These are phyloP conservation scores for Hartigia nigra DNA, from an alignment of 2,888 invertebrate genomes.

Conservation along the genomic window DNA sequence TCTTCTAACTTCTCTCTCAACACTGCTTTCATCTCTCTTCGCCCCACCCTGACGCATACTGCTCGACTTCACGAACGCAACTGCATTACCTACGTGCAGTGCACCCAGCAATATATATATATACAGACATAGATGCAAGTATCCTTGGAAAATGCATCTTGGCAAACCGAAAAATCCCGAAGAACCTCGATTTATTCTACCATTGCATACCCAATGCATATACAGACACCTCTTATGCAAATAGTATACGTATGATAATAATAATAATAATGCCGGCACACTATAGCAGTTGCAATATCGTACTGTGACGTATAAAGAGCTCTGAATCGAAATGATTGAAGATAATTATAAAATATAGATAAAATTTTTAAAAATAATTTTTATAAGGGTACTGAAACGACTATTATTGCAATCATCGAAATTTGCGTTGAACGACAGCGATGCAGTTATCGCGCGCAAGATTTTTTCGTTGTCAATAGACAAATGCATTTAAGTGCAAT, in stretches of 20 bases:
- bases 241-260: not conserved
- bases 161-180: not conserved
- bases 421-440: not conserved
- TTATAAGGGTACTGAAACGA: not conserved
- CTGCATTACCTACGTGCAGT: not conserved
- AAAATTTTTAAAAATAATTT: not conserved
- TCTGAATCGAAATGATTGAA: not conserved
- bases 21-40: not conserved
- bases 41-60: not conserved
- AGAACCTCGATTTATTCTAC: not conserved
- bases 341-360: not conserved
- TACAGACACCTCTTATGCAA: not conserved
- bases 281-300: not conserved
- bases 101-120: not conserved
- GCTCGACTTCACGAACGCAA: not conserved
- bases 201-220: not conserved
- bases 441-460: not conserved
- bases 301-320: not conserved
- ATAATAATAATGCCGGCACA: not conserved
- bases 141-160: not conserved
- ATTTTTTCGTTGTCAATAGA: not conserved
- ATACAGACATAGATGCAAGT: not conserved
- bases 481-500: not conserved
- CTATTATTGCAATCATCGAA: not conserved
- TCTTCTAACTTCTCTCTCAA: not conserved